A percentile compares a stretch with the other conserved stretches of the same genome.
Evolutionary conservation across 2,797 vertebrate species (phyloP).

Genomic region (Arvicola amphibius): DNA sequence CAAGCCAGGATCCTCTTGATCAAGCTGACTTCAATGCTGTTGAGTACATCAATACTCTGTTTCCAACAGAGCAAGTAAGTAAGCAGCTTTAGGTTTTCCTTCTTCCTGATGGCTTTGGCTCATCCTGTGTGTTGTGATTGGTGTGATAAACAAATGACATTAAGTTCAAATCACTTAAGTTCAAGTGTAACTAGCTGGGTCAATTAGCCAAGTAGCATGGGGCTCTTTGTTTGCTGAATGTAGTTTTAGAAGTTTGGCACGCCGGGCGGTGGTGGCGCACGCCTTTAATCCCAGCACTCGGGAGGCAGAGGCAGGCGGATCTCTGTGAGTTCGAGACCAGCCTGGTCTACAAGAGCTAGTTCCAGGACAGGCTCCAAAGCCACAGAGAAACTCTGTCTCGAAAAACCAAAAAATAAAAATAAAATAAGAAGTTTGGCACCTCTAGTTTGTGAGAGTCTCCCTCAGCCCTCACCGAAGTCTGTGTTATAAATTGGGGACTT

Average conservation of each 20-base stretch:
- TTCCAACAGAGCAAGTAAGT: slow-evolving; percentile 97
- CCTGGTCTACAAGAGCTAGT: no score
- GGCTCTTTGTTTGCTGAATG: slow-evolving; percentile 24
- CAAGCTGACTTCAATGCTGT: slow-evolving; percentile 98
- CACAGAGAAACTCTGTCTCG: no score
- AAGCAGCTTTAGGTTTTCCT: slow-evolving; percentile 37
- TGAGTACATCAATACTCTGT: slow-evolving; percentile 98
- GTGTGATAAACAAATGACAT: background rate
- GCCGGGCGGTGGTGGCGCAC: no score
- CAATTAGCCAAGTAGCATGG: background rate
- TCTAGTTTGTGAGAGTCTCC: background rate
- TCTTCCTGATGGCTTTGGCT: slow-evolving; percentile 20
- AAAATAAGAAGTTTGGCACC: background rate
- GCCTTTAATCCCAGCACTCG: no score
- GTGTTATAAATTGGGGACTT: slow-evolving; percentile 41
- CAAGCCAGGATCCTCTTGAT: slow-evolving; percentile 97
- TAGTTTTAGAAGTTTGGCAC: slow-evolving; percentile 18
- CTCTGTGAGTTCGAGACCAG: no score
- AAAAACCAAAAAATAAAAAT: no score
- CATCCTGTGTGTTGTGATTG: background rate
- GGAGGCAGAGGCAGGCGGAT: no score
- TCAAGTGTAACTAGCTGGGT: background rate
- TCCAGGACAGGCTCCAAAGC: no score
- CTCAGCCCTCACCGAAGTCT: background rate
- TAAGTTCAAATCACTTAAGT: slow-evolving; percentile 39